phyloP scores from a whole-genome alignment of 2,113 vertebrate species.

The Psittacara wagleri region DNA sequence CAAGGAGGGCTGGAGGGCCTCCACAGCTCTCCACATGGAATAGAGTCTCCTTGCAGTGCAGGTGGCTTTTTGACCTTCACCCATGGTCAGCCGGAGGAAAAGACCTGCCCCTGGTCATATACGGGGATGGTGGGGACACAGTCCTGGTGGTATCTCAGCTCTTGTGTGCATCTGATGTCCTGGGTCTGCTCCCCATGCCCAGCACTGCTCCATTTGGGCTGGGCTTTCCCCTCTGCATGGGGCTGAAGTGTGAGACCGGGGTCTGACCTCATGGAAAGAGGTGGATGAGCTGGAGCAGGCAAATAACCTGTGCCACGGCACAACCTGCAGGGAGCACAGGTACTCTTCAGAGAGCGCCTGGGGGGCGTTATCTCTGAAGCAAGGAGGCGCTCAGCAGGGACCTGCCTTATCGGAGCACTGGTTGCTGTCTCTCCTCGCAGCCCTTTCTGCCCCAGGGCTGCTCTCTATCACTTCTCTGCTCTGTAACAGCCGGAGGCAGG shows the following conservation, averaged over 20 bases:
- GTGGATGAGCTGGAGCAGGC: not conserved
- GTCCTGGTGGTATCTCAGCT: not conserved
- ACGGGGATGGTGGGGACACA: not conserved
- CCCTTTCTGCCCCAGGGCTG: constrained; percentile 29
- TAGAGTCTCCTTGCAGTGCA: too few relatives aligned
- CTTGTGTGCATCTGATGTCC: not conserved
- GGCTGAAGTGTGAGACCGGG: not conserved
- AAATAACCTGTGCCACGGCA: not conserved
- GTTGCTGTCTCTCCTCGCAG: constrained; percentile 68
- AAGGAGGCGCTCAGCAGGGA: constrained; percentile 70
- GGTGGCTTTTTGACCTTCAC: not conserved
- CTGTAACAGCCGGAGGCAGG: constrained; percentile 43
- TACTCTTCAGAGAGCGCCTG: not conserved
- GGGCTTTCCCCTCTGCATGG: not conserved
- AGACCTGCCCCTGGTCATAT: not conserved
- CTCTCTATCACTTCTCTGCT: constrained; percentile 58
- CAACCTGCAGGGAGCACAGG: not conserved
- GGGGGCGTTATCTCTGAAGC: constrained; percentile 55
- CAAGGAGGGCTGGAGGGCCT: not conserved
- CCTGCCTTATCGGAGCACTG: constrained; percentile 67
- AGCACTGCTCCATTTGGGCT: not conserved
- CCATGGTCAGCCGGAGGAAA: not conserved
- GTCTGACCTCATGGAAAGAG: not conserved
- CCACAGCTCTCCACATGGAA: not conserved
- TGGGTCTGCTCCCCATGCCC: not conserved